Percentiles rank a stretch among this genome's conserved stretches.
These are phyloP conservation scores for Psococerastis gibbosa DNA, from an alignment of 2,888 invertebrate species.

Conservation along the genomic window DNA sequence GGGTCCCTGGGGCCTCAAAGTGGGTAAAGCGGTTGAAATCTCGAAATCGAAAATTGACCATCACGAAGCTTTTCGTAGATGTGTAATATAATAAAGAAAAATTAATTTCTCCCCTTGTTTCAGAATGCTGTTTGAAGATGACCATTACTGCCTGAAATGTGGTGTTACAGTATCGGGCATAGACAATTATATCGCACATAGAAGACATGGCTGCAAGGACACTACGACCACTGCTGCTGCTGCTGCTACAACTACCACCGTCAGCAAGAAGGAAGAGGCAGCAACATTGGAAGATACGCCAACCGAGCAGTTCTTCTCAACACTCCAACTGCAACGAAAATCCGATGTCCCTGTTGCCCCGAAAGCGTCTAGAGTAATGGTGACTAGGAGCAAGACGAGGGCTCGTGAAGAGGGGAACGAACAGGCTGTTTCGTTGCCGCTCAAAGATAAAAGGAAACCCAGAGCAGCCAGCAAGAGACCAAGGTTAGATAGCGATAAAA, in stretches of 20 bases:
- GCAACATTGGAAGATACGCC: slow-evolving; percentile 18
- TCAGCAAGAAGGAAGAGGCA: slow-evolving; percentile 19
- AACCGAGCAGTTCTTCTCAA: slow-evolving; percentile 74
- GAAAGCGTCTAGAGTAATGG: slow-evolving; percentile 21
- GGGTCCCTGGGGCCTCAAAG: no score
- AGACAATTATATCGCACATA: slow-evolving; percentile 70
- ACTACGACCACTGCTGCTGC: slow-evolving; percentile 16
- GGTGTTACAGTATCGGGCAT: slow-evolving; percentile 63
- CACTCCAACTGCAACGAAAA: slow-evolving; percentile 31
- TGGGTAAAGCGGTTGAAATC: no score
- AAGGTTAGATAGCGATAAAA: neutral
- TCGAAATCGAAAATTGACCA: no score
- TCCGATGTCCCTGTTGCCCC: slow-evolving; percentile 10
- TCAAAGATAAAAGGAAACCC: slow-evolving; percentile 27
- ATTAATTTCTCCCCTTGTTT: no score
- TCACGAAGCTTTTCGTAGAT: no score
- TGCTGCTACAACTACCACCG: slow-evolving; percentile 14
- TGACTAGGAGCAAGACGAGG: slow-evolving; percentile 28
- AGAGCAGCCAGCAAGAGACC: slow-evolving; percentile 11
- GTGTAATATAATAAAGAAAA: no score
- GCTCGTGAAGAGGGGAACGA: slow-evolving; percentile 18
- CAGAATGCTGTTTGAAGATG: slow-evolving; percentile 46
- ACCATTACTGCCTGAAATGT: slow-evolving; percentile 76
- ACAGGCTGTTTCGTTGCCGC: slow-evolving; percentile 48
- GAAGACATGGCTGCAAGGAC: slow-evolving; percentile 45